Conservation (phyloP, 1,140 invertebrate genomes). For the Drosophila jambulina region DNA sequence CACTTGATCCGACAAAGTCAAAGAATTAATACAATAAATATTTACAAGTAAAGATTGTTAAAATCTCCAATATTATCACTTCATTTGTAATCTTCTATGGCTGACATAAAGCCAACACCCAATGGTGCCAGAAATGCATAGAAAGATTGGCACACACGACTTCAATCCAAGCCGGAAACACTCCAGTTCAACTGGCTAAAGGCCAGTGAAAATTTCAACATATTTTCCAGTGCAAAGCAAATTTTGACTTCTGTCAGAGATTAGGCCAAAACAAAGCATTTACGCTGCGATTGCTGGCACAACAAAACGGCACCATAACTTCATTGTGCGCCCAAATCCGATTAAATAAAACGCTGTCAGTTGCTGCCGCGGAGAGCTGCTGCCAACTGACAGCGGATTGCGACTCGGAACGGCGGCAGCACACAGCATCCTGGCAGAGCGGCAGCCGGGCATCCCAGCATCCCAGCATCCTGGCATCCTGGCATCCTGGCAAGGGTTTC, state of each 20-base stretch:
- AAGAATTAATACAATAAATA: not conserved
- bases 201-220: slow-evolving; percentile 68
- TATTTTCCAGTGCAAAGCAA: slow-evolving; percentile 68
- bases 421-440: slow-evolving; percentile 78
- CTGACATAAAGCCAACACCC: not conserved
- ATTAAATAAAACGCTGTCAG: slow-evolving; percentile 78
- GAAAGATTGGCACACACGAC: not conserved
- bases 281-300: slow-evolving; percentile 66
- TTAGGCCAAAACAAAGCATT: slow-evolving; percentile 80
- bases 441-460: slow-evolving; percentile 45
- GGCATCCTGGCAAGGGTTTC: slow-evolving; percentile 59
- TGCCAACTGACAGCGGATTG: slow-evolving; percentile 51
- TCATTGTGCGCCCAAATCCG: slow-evolving; percentile 76
- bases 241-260: slow-evolving; percentile 80
- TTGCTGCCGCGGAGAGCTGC: slow-evolving; percentile 42
- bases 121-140: slow-evolving; percentile 2
- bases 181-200: slow-evolving; percentile 43
- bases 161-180: not conserved
- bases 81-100: not conserved
- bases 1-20: not conserved
- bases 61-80: not conserved
- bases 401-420: slow-evolving; percentile 46
- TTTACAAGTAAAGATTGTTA: not conserved
- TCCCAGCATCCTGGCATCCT: slow-evolving; percentile 55
- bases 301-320: slow-evolving; percentile 75